phyloP scores from a whole-genome alignment of 2,113 vertebrate species.

The Leptobrachium ailaonicum region DNA sequence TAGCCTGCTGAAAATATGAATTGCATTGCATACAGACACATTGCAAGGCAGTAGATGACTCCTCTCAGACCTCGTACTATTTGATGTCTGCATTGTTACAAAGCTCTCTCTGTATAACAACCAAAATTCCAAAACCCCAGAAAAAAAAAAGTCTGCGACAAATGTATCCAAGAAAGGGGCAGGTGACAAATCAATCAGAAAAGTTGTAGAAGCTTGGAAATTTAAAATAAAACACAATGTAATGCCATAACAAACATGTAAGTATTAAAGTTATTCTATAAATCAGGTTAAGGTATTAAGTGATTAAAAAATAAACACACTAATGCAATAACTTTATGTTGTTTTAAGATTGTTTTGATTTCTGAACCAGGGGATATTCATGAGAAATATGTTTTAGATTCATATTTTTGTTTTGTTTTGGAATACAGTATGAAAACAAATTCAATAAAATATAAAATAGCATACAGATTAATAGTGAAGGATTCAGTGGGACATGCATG shows the following conservation, averaged over 20 bases:
- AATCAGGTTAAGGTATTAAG: too few relatives aligned
- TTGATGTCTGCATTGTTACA: background rate
- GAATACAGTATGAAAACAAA: constrained; percentile 56
- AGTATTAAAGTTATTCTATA: too few relatives aligned
- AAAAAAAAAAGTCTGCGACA: background rate
- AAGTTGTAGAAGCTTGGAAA: background rate
- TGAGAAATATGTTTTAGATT: constrained; percentile 49
- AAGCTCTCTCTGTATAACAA: constrained; percentile 8
- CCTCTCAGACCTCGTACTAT: background rate
- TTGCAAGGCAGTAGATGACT: constrained; percentile 7
- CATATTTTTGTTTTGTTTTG: constrained; percentile 51
- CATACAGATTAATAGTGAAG: constrained; percentile 44
- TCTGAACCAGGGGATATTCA: constrained; percentile 49
- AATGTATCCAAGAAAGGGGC: background rate
- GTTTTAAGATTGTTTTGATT: constrained; percentile 37
- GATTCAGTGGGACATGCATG: constrained; percentile 36
- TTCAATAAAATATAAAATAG: constrained; percentile 54
- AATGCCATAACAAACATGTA: too few relatives aligned
- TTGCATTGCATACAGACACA: background rate
- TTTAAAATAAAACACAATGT: too few relatives aligned
- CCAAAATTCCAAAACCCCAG: constrained; percentile 6
- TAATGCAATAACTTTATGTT: background rate
- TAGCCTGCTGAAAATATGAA: too few relatives aligned
- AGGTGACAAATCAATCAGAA: background rate
- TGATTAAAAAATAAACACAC: background rate